Evolutionary conservation across 2,113 vertebrate genomes (phyloP), one percentile per base, ranked within the genome.

Genomic region (Pristiophorus japonicus): DNA sequence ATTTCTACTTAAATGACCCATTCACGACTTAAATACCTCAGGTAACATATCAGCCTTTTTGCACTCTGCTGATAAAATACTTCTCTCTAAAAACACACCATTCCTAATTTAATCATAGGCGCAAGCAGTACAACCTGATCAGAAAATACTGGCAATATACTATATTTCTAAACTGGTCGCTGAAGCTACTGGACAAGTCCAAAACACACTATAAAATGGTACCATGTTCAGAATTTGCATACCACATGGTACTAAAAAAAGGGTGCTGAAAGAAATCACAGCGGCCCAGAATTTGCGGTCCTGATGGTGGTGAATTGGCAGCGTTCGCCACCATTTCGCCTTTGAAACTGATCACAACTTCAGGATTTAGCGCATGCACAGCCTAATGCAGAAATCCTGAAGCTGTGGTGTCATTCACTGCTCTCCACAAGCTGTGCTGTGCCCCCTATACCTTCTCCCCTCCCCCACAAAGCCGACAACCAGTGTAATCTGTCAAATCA

Each of bases 231-330:
- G 55, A 90, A 59, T 59, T 8, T 90, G 27, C 87, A 34, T 24
- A 94, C 63, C 24, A 66, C 6, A 67, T 96, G 97, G 97, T 96
- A 96, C 96, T 96, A 97, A 96, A 96, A 97, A 96, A 96, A 96
- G 96, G 96, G 97, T 97, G 96, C 96, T 96, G 97, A 96, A 96
- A 96, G 96, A 96, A 97, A 97, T 97, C 95, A 95, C 73, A 97
- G 97, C 10, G 10, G 51, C 51, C 51, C 51, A 51, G 4, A 51
- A 51, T 4, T 51, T 51, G 51, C 51, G 51, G 51, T 51, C 51
- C 51, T 51, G 51, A 51, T 51, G 51, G 4, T 4, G 51, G 51
- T 4, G 51, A 51, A 51, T 4, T 51, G 51, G 51, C 51, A 51
- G 51, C 51, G 2, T 51, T 51, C 51, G 51, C 51, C 51, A 4